Evolutionary conservation across 2,797 vertebrate species (phyloP).

Genomic region (Carduelis carduelis): DNA sequence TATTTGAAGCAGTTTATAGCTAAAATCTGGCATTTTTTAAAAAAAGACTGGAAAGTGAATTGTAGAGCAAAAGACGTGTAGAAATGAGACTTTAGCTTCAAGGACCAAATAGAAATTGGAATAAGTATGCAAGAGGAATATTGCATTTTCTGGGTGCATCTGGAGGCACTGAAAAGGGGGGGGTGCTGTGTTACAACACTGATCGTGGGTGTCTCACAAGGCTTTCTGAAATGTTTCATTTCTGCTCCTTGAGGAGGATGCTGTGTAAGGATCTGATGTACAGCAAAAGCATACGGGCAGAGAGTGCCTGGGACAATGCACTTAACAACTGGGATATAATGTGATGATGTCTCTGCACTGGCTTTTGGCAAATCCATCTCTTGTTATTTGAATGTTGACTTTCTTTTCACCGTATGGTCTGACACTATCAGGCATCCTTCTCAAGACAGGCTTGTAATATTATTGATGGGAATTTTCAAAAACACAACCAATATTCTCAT

Average conservation of each 20-base stretch:
- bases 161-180: not conserved
- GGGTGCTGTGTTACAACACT: not conserved
- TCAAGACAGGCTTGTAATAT: not conserved
- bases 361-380: not conserved
- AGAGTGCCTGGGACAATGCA: fast-evolving
- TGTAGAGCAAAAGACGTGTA: not conserved
- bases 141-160: not conserved
- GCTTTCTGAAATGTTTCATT: not conserved
- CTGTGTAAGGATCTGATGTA: not conserved
- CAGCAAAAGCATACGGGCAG: not conserved
- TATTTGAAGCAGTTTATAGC: conserved; percentile 17
- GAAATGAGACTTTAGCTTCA: not conserved
- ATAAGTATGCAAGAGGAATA: not conserved
- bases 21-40: not conserved
- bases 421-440: not conserved
- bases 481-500: not conserved
- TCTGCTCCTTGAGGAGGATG: not conserved
- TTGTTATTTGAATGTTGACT: not conserved
- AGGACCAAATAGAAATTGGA: not conserved
- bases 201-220: not conserved
- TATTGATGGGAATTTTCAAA: not conserved
- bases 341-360: not conserved
- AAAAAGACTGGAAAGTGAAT: not conserved
- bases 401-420: not conserved
- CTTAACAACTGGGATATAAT: not conserved